Evolutionary conservation across 2,113 vertebrate species (phyloP).

Genomic region (Neogobius melanostomus): DNA sequence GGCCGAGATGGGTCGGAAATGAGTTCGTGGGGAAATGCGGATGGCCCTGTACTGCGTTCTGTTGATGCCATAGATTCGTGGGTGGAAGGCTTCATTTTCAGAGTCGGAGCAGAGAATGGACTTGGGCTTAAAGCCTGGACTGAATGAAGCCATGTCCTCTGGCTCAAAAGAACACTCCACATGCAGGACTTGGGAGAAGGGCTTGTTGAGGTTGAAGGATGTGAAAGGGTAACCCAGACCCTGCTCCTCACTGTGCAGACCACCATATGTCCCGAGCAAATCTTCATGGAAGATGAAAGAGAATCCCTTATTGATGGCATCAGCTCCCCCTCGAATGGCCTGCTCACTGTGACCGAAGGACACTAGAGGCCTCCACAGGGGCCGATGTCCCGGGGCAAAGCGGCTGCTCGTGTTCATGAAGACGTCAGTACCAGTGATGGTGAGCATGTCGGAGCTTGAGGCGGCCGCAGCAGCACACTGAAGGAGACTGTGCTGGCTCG

Average conservation of each 20-base stretch:
- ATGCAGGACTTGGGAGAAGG: constrained; percentile 97
- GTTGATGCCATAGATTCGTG: constrained; percentile 90
- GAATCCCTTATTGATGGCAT: constrained; percentile 92
- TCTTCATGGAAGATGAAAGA: constrained; percentile 99
- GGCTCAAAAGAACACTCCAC: constrained; percentile 98
- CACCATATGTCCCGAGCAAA: constrained; percentile 91
- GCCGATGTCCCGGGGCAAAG: constrained; percentile 92
- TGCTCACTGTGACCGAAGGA: constrained; percentile 90
- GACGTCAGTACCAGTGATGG: constrained; percentile 93
- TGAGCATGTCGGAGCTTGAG: constrained; percentile 86
- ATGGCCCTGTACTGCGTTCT: constrained; percentile 97
- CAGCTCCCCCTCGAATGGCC: constrained; percentile 82
- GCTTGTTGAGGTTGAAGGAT: constrained; percentile 94
- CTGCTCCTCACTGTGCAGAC: constrained; percentile 89
- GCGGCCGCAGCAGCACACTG: constrained; percentile 84
- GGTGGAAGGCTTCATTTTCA: constrained; percentile 87
- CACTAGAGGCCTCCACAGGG: constrained; percentile 91
- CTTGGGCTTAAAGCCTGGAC: constrained; percentile 95
- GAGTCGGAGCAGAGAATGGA: constrained; percentile 96
- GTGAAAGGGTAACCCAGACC: constrained; percentile 92
- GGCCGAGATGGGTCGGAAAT: constrained; percentile 97
- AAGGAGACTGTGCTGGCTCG: constrained; percentile 81
- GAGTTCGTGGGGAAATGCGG: constrained; percentile 97
- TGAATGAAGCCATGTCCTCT: constrained; percentile 92
- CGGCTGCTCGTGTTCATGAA: constrained; percentile 94